These are phyloP conservation scores for Ivindomyrus marchei DNA, from an alignment of 2,113 vertebrate genomes.

Conservation along the genomic window DNA sequence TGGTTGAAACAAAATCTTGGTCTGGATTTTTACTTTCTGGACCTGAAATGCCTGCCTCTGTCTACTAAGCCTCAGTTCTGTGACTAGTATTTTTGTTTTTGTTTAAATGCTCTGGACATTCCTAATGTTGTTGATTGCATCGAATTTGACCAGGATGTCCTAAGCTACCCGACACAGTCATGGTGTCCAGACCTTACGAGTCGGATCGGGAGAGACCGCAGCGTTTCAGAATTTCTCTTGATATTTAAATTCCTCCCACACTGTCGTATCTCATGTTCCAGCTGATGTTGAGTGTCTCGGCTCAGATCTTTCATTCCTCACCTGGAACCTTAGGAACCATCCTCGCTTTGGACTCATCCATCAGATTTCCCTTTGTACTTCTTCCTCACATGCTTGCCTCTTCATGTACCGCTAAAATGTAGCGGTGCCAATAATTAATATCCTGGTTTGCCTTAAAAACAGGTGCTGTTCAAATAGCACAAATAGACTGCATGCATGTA, in stretches of 20 bases:
- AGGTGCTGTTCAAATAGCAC: neutral
- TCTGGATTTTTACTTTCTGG: neutral
- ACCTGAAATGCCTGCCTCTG: neutral
- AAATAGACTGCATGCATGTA: neutral
- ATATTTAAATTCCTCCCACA: constrained; percentile 66
- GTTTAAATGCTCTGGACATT: neutral
- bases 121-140: neutral
- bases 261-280: constrained; percentile 37
- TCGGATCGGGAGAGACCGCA: neutral
- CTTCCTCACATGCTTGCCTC: neutral
- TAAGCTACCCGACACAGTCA: neutral
- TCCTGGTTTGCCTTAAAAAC: neutral
- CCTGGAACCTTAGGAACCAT: neutral
- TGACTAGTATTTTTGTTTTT: neutral
- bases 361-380: neutral
- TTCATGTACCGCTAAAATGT: neutral
- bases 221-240: constrained; percentile 36
- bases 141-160: neutral
- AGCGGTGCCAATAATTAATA: neutral
- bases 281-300: neutral
- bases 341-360: neutral
- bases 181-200: neutral
- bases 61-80: neutral
- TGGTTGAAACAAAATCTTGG: neutral
- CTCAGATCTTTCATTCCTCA: constrained; percentile 8